Conservation (phyloP, 2,113 vertebrate genomes). For the Campylomormyrus numenius region DNA sequence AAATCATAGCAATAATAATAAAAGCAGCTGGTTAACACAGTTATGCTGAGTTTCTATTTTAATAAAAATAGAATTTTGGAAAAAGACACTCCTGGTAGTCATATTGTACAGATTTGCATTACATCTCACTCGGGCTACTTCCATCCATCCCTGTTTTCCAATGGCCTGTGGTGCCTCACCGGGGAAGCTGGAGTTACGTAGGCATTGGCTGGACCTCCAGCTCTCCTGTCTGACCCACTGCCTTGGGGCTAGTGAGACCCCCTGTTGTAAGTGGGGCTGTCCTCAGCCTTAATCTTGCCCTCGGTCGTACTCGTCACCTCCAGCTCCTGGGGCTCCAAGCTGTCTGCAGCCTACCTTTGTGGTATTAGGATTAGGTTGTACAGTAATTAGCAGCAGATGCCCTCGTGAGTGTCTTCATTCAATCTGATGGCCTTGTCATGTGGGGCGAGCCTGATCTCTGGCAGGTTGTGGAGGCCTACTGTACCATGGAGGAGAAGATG, state of each 20-base stretch:
- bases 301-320: not conserved
- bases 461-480: not conserved
- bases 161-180: not conserved
- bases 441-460: not conserved
- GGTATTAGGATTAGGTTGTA: not conserved
- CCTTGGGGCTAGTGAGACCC: not conserved
- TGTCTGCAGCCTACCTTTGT: not conserved
- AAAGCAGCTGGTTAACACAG: not conserved
- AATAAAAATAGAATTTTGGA: not conserved
- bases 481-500: not conserved
- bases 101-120: not conserved
- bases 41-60: conserved; percentile 4
- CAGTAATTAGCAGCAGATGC: not conserved
- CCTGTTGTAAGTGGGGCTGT: not conserved
- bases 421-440: not conserved
- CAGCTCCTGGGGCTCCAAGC: not conserved
- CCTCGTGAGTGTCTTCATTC: not conserved
- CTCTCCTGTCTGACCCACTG: not conserved
- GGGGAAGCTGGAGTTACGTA: not conserved
- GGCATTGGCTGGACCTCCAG: not conserved
- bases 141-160: not conserved
- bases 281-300: not conserved
- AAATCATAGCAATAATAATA: not conserved
- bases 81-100: not conserved
- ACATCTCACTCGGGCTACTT: not conserved